Base-by-base conservation (phyloP, 1,140 invertebrate species). In the Chironomus striatipennis region DNA sequence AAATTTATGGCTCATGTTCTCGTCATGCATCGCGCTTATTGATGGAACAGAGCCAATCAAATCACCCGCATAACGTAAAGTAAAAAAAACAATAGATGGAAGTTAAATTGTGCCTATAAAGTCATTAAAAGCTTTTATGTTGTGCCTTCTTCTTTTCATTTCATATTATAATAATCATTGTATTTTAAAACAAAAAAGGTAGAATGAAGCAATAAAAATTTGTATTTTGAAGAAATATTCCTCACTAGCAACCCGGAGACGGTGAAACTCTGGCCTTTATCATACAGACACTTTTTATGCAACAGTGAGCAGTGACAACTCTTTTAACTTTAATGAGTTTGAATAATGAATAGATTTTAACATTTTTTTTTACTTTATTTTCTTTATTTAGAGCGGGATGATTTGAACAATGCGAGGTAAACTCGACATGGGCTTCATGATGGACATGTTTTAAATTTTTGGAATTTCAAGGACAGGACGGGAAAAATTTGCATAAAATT, bases 261-360 rank as follows among this genome's bases (percentile, higher is more conserved):
- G 12, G n/a, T 5, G 47, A n/a, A 57, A 57, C n/a, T 57, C 9
- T 47, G 12, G 47, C n/a, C 18, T 18, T 70, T 18, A 70, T 70
- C 65, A 70, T 17, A 70, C 65, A 70, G 10, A 70, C 65, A 21
- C n/a, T 70, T 70, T 70, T 70, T 70, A 70, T 70, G 65, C 65
- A 70, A 70, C n/a, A 70, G 7, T 70, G 65, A 70, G 18, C 65
- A 70, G 47, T 57, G 65, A 70, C 65, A 70, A 70, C 65, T 70
- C 65, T 70, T 70, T 70, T 70, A 21, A 70, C n/a, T 70, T 70
- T 18, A 70, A 20, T 34, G 24, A 34, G 24, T 34, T 34, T 34
- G 24, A 34, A 34, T 34, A 34, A 34, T 34, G 24, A 34, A 34
- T 34, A 34, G 24, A 34, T 34, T n/a, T n/a, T n/a, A n/a, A n/a